Evolutionary conservation across 2,797 vertebrate genomes (phyloP).

Genomic region (Melanotaenia pygmaea): DNA sequence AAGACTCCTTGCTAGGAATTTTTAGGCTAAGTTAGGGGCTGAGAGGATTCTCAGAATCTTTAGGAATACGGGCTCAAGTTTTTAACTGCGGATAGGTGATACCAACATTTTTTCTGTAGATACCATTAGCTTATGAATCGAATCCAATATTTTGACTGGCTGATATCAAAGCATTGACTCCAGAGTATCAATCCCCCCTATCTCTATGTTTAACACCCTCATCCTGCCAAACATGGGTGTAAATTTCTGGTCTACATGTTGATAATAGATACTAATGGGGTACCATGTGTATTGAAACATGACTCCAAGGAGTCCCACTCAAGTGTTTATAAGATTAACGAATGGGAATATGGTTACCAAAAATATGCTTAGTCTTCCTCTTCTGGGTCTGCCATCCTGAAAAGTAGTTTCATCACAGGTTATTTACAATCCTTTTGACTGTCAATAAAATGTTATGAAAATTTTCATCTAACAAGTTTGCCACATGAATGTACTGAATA

Average conservation of each 20-base stretch:
- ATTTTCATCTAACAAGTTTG: background rate
- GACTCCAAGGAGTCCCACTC: background rate
- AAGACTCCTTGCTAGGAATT: too few relatives aligned
- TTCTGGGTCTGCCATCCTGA: background rate
- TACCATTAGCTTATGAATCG: too few relatives aligned
- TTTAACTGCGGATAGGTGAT: too few relatives aligned
- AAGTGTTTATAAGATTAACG: background rate
- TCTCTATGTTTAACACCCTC: background rate
- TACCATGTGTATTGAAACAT: background rate
- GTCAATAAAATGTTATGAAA: background rate
- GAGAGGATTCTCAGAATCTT: too few relatives aligned
- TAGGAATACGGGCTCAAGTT: too few relatives aligned
- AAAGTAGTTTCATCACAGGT: background rate
- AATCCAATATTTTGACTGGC: too few relatives aligned
- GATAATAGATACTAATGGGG: background rate
- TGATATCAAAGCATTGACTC: too few relatives aligned
- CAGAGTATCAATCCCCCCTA: too few relatives aligned
- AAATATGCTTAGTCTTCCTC: background rate
- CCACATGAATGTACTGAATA: background rate
- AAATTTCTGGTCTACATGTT: background rate
- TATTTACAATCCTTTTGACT: background rate
- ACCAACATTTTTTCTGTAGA: too few relatives aligned
- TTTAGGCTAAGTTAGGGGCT: too few relatives aligned
- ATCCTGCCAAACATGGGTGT: background rate
- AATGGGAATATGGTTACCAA: background rate